Conservation (phyloP, 53 echinoderm and acorn worm species). For the Antedon mediterranea region DNA sequence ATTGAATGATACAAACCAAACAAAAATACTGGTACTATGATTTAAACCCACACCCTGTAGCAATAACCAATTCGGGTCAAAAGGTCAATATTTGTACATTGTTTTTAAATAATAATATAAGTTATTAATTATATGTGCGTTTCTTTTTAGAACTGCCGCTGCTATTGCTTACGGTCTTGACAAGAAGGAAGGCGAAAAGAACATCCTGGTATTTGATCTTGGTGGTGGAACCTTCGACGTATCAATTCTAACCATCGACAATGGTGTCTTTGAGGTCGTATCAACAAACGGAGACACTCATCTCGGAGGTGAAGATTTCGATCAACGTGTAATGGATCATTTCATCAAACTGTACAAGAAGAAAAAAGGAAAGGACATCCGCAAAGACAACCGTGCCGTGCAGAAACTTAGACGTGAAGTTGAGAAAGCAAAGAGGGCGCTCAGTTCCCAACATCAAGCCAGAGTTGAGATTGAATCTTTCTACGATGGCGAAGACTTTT, state of each 20-base stretch:
- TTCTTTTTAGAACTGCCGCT: conserved; percentile 70
- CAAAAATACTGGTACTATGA: too few relatives aligned
- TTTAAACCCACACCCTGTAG: too few relatives aligned
- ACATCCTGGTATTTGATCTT: conserved; percentile 96
- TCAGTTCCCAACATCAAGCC: conserved; percentile 89
- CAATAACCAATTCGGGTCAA: too few relatives aligned
- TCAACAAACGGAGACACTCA: conserved; percentile 94
- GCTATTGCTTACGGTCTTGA: conserved; percentile 99
- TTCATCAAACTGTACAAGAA: conserved; percentile 99
- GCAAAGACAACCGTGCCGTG: conserved; percentile 97
- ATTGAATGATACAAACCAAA: too few relatives aligned
- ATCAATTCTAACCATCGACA: conserved; percentile 89
- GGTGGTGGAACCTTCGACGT: conserved; percentile 97
- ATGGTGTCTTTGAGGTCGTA: conserved; percentile 95
- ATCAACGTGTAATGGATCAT: conserved; percentile 95
- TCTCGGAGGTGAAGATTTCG: conserved; percentile 99
- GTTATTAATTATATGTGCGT: neutral
- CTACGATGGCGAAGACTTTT: conserved; percentile 95
- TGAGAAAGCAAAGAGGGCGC: conserved; percentile 95
- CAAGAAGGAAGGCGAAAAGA: conserved; percentile 90
- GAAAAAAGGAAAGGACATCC: conserved; percentile 95
- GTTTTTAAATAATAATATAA: too few relatives aligned
- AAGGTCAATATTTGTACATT: too few relatives aligned
- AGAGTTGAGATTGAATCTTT: conserved; percentile 96
- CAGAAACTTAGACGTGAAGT: conserved; percentile 99